These are phyloP conservation scores for Cheilosia urbana DNA, from an alignment of 2,888 invertebrate species.

Conservation along the genomic window DNA sequence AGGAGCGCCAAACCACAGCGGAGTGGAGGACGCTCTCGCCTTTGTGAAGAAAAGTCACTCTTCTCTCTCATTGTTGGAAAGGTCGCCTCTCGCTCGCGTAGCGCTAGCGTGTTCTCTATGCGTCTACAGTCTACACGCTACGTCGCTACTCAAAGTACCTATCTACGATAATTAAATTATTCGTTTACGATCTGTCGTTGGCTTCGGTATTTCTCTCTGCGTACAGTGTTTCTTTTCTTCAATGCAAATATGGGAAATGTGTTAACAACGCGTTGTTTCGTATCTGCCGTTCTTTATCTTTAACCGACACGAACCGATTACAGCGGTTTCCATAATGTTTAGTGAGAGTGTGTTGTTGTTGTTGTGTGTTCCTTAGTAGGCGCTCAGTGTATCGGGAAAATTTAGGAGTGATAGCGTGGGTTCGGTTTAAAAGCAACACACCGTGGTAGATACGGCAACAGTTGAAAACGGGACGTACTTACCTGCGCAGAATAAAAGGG, in stretches of 20 bases:
- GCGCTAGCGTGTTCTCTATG: constrained; percentile 4
- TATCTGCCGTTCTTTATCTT: constrained; percentile 57
- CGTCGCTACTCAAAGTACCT: constrained; percentile 58
- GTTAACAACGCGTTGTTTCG: constrained; percentile 46
- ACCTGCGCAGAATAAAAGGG: constrained; percentile 35
- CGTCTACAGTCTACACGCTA: constrained; percentile 30
- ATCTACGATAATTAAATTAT: constrained; percentile 65
- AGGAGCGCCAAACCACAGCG: constrained; percentile 23
- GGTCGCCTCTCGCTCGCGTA: background rate
- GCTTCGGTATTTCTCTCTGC: constrained; percentile 48
- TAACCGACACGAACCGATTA: constrained; percentile 50
- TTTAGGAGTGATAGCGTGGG: constrained; percentile 44
- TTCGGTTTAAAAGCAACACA: constrained; percentile 67
- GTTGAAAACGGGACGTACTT: constrained; percentile 54
- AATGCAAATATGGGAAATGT: constrained; percentile 52
- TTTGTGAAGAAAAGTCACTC: constrained; percentile 50
- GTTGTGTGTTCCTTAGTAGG: constrained; percentile 23
- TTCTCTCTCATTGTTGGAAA: constrained; percentile 43
- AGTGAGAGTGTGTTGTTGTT: constrained; percentile 19
- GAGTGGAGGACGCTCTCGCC: constrained; percentile 20
- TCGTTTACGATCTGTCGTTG: constrained; percentile 69
- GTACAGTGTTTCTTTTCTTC: constrained; percentile 28
- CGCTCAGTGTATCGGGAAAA: constrained; percentile 45
- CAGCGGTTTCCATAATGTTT: constrained; percentile 40
- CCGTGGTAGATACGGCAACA: constrained; percentile 52